Base-by-base conservation (phyloP, 2,113 vertebrate genomes). In the Siphamia tubifer region DNA sequence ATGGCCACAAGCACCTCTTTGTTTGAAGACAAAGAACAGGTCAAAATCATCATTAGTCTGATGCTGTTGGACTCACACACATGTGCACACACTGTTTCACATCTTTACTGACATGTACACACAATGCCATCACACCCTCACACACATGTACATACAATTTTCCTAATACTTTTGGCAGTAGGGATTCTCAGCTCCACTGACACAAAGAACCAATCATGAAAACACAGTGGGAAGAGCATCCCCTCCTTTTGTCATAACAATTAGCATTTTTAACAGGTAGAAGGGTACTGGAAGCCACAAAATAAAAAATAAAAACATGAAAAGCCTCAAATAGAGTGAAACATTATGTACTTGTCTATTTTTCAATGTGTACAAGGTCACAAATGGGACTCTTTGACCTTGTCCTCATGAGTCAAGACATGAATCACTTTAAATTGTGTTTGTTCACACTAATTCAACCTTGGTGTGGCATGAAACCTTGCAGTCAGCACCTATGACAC, bases 401-500 rank as follows among this genome's bases (percentile, higher is more conserved):
- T 85, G 77, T 68, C 71, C 64, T 68, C 43, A 31, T 7, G 19
- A 63, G 65, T 72, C 52, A 63, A 60, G 47, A 52, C 62, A 83
- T 85, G 85, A 87, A 90, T 87, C 83, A 81, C 65, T 81, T 34
- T 84, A 87, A 86, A 90, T 79, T 83, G 66, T 84, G 70, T 87
- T 87, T 85, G 80, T 84, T 84, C 75, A 65, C 72, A 81, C 55
- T 84, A 83, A 84, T 81, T 67, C 82, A 81, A 76, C 83, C 79
- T 80, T 81, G 77, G 69, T 54, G 68, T 66, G 58, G 21, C 2
- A 12, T 61, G 57, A 68, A 90, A 87, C 49, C 32, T 38, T 85
- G 42, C 53, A 69, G 79, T 87, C 84, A 89, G 81, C 81, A 77
- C 55, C 42, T 73, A 53, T 55, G 57, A 49, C 39, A 66, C 19